A percentile compares a stretch with the other conserved stretches of the same genome.
These are phyloP conservation scores for Petrolisthes manimaculis DNA, from an alignment of 2,888 invertebrate genomes.

Conservation along the genomic window DNA sequence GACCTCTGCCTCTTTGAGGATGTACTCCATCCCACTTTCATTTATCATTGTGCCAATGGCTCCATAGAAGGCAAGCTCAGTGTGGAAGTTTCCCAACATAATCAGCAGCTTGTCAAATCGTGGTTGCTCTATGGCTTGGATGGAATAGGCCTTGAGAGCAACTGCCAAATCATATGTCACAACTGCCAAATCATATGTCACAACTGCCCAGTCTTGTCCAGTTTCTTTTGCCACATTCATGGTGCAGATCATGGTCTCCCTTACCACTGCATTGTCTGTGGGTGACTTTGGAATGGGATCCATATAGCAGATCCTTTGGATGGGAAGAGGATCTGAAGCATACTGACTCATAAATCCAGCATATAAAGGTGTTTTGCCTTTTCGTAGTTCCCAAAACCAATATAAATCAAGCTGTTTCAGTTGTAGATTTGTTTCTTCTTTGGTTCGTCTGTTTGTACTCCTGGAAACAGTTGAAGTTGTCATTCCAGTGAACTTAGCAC, in stretches of 20 bases:
- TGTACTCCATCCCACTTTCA: slow-evolving; percentile 26
- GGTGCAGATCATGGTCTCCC: slow-evolving; percentile 11
- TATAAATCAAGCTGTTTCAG: slow-evolving; percentile 27
- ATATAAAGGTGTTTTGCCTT: slow-evolving; percentile 27
- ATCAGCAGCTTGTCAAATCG: slow-evolving; percentile 22
- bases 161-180: slow-evolving; percentile 7
- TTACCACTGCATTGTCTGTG: slow-evolving; percentile 13
- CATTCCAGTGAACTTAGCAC: neutral
- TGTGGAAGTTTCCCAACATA: slow-evolving; percentile 19
- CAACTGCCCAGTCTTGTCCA: neutral
- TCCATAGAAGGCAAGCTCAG: slow-evolving; percentile 21
- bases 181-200: slow-evolving; percentile 19
- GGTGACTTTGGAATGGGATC: slow-evolving; percentile 33
- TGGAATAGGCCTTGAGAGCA: slow-evolving; percentile 24
- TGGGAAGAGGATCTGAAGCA: slow-evolving; percentile 4
- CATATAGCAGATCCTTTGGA: slow-evolving; percentile 36
- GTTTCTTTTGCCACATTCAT: slow-evolving; percentile 23
- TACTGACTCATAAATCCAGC: slow-evolving; percentile 25
- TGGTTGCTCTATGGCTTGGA: slow-evolving; percentile 8
- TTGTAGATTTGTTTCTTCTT: slow-evolving; percentile 21
- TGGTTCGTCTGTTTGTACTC: neutral
- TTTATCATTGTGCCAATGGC: neutral
- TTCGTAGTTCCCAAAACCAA: slow-evolving; percentile 21
- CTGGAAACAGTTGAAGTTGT: neutral
- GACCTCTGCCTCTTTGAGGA: slow-evolving; percentile 19